A percentile compares a stretch with the other conserved stretches of the same genome.
Evolutionary conservation across 2,113 vertebrate genomes (phyloP).

Genomic region (Sphaerodactylus townsendi): DNA sequence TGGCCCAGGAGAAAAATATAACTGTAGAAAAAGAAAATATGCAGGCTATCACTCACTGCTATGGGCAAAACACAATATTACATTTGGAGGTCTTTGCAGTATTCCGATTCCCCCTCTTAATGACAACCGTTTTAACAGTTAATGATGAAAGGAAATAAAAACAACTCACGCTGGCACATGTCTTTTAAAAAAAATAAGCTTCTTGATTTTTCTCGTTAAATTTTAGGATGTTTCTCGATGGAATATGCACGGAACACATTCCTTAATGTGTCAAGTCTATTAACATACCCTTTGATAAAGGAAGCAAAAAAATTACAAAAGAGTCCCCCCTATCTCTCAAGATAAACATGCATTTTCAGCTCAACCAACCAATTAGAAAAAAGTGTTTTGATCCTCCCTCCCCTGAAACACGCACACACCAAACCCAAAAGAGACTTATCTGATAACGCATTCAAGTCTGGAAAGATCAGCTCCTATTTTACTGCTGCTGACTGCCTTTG

Average conservation of each 20-base stretch:
- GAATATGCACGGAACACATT: conserved; percentile 40
- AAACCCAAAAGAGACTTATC: conserved; percentile 43
- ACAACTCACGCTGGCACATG: background rate
- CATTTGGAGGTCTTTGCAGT: background rate
- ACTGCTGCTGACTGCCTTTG: conserved; percentile 48
- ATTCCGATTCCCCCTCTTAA: background rate
- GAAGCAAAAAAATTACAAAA: conserved; percentile 25
- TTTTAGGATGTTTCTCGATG: conserved; percentile 19
- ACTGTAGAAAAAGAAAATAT: background rate
- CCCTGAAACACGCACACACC: background rate
- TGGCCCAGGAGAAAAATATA: no score
- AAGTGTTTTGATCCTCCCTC: conserved; percentile 33
- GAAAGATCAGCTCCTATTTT: conserved; percentile 55
- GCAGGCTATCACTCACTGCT: no score
- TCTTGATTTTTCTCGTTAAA: conserved; percentile 16
- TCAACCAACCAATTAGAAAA: conserved; percentile 50
- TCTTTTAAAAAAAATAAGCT: conserved; percentile 15
- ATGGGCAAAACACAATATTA: background rate
- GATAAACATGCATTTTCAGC: conserved; percentile 35
- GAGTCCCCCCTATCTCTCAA: conserved; percentile 45
- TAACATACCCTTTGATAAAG: conserved; percentile 53
- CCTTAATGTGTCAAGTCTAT: conserved; percentile 51
- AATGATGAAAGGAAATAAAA: background rate
- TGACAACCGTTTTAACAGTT: background rate
- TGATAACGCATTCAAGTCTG: conserved; percentile 48